These are phyloP conservation scores for Oryzias curvinotus DNA, from an alignment of 2,113 vertebrate genomes.

Conservation along the genomic window DNA sequence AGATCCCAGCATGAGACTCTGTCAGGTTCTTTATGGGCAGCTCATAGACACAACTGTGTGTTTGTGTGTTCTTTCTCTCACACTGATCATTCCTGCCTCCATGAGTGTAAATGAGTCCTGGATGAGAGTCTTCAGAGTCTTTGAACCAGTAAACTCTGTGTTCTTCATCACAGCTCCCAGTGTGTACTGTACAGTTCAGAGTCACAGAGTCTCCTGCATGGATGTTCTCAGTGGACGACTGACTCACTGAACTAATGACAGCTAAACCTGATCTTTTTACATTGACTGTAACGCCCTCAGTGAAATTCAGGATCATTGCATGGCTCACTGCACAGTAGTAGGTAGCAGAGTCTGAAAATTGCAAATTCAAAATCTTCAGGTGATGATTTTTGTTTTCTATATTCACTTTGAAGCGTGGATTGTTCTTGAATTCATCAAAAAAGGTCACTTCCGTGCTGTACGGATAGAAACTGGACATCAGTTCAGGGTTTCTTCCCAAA, in stretches of 20 bases:
- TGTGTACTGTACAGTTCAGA: constrained; percentile 54
- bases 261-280: constrained; percentile 13
- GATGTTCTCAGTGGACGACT: constrained; percentile 7
- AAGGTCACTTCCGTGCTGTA: not conserved
- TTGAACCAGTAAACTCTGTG: constrained; percentile 65
- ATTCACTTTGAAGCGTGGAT: constrained; percentile 14
- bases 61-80: constrained; percentile 14
- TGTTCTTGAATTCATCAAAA: constrained; percentile 26
- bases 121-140: constrained; percentile 18
- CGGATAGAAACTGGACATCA: constrained; percentile 16
- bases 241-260: constrained; percentile 2
- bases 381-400: not conserved
- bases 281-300: constrained; percentile 22
- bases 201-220: constrained; percentile 52
- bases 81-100: constrained; percentile 24
- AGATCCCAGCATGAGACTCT: constrained; percentile 23
- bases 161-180: constrained; percentile 44
- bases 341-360: constrained; percentile 45
- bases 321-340: constrained; percentile 42
- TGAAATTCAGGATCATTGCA: constrained; percentile 23
- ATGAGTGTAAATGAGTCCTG: constrained; percentile 49
- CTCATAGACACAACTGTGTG: constrained; percentile 36
- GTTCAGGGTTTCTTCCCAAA: constrained; percentile 35
- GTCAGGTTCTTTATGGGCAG: not conserved
- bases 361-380: constrained; percentile 22